Evolutionary conservation across 2,797 vertebrate genomes (phyloP), one percentile per base, ranked within the genome.

Genomic region (Dendrocincla fuliginosa): DNA sequence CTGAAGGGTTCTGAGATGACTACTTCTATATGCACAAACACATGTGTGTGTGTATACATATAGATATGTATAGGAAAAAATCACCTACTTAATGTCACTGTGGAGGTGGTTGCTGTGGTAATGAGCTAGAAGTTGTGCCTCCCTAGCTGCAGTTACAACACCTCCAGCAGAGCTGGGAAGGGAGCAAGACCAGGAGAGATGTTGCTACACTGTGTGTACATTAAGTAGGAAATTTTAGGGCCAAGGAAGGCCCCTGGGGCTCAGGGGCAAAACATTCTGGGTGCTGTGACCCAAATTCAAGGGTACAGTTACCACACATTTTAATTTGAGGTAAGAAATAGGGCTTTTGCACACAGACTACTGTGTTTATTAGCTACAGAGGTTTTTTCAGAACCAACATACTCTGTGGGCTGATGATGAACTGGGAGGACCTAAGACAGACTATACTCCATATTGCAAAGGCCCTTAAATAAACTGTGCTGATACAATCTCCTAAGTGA

Each of bases 11-110:
- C 65, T 6, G 30, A 87, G 92, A 83, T 78, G 76, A 60, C 33
- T 35, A 6, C 50, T 75, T 35, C 27, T 2, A 13, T 4, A 16
- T 9, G 3, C 4, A 5, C 1, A 0, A 2, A 10, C 4, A 2
- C 46, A 32, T 19, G 11, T 10, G 10, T 20, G 57, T 44, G 7
- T 50, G 13, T 10, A 2, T 53, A 13, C 8, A 49, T 46, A 46
- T 22, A 22, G 6, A 47, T 47, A 47, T 47, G 22, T 13, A 3
- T 16, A 17, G 5, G 44, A 10, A 20, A 56, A 42, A 32, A 39
- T 46, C 69, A 44, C 63, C 64, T 91, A 24, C 35, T 80, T 42
- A 59, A 84, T 78, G 37, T 55, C 69, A 47, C 60, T 20, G 33
- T 49, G 65, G 57, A 71, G 18, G n/a, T 59, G 65, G 46, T 77